Evolutionary conservation across 2,888 invertebrate genomes (phyloP).

Genomic region (Nephrotoma appendiculata): DNA sequence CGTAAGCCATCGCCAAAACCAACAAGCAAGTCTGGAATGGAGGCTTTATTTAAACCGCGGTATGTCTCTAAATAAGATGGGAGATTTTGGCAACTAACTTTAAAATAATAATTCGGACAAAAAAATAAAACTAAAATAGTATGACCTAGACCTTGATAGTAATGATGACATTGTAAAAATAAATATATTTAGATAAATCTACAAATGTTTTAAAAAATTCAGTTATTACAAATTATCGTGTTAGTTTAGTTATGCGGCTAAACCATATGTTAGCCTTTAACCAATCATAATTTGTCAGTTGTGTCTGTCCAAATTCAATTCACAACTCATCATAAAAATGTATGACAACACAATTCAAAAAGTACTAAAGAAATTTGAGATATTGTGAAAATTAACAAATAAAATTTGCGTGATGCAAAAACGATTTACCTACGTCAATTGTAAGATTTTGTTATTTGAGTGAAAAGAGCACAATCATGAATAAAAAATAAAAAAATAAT

Average conservation of each 20-base stretch:
- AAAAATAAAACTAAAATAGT: no score
- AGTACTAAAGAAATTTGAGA: neutral
- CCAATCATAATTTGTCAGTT: neutral
- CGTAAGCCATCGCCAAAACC: no score
- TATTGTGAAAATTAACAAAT: neutral
- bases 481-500: neutral
- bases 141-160: neutral
- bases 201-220: neutral
- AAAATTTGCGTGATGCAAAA: neutral
- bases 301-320: neutral
- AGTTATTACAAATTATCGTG: neutral
- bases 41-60: no score
- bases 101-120: no score
- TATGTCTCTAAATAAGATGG: no score
- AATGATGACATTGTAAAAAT: neutral
- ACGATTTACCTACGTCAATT: neutral
- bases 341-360: neutral
- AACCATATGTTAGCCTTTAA: neutral
- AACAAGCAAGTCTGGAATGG: no score
- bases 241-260: no score
- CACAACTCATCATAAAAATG: neutral
- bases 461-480: neutral
- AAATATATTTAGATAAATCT: neutral
- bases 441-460: neutral
- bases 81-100: no score